Evolutionary conservation across 2,888 invertebrate species (phyloP).

Genomic region (Halictus ligatus): DNA sequence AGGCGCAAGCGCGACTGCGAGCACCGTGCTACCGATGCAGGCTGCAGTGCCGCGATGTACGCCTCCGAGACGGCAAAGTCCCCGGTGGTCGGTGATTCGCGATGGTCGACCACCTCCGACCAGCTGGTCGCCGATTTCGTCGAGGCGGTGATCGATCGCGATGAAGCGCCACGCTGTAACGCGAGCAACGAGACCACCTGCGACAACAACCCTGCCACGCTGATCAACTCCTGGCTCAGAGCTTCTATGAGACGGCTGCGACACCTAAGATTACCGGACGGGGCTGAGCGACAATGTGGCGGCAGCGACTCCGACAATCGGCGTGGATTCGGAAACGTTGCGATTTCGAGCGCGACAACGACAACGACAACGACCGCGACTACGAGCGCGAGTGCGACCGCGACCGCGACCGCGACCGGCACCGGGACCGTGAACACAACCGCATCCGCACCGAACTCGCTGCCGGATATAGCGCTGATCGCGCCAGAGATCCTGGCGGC

Average conservation of each 20-base stretch:
- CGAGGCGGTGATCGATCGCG: slow-evolving; percentile 32
- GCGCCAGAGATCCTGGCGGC: slow-evolving; percentile 82
- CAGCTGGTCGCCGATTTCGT: slow-evolving; percentile 28
- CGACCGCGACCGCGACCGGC: background rate
- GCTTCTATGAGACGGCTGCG: slow-evolving; percentile 86
- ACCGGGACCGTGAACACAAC: background rate
- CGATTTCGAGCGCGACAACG: background rate
- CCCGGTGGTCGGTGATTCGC: slow-evolving; percentile 55
- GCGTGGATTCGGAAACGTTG: slow-evolving; percentile 10
- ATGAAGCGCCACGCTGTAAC: slow-evolving; percentile 70
- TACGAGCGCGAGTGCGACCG: background rate
- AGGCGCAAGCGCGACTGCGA: slow-evolving; percentile 74
- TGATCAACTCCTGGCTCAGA: slow-evolving; percentile 85
- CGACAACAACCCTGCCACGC: slow-evolving; percentile 30
- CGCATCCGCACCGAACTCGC: slow-evolving; percentile 76
- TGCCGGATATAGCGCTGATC: slow-evolving; percentile 81
- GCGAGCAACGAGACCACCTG: slow-evolving; percentile 63
- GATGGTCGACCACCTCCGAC: slow-evolving; percentile 53
- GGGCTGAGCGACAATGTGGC: slow-evolving; percentile 43
- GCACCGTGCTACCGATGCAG: slow-evolving; percentile 70
- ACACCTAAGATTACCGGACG: slow-evolving; percentile 85
- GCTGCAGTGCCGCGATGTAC: slow-evolving; percentile 82
- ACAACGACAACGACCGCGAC: background rate
- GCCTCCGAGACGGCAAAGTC: slow-evolving; percentile 81
- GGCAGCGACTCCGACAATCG: slow-evolving; percentile 45